Evolutionary conservation across 2,113 vertebrate genomes (phyloP), one percentile per base, ranked within the genome.

Genomic region (Zingel zingel): DNA sequence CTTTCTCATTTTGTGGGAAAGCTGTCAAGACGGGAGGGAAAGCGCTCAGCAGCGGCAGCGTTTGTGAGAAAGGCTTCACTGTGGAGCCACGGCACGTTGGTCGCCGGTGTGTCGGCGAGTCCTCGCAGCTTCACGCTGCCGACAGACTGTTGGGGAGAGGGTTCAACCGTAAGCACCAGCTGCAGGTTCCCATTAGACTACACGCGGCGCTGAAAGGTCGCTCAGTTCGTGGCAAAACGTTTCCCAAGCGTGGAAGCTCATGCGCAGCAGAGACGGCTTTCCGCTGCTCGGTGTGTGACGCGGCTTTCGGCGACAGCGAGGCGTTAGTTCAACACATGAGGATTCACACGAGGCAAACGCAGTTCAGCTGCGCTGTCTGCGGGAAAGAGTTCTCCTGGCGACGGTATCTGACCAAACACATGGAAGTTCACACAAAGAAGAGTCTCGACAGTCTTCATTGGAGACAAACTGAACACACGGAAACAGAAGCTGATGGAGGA

Each of bases 291-390:
- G 56, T 86, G 0, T 89, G 88, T 16, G 51, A 72, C 3, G 45
- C 33, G 2, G 21, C 33, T 0, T 73, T 83, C 0, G 16, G 3
- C 2, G 61, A 81, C 51, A 64, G 59, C 1, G 59, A 73, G 6
- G 25, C 62, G 7, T 21, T 73, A 5, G 5, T 65, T 2, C 47
- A 81, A 3, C 86, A 88, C 82, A 85, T 85, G 86, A 76, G 79
- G 14, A 50, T 75, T 25, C 79, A 82, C 23, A 72, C 61, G 0
- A 21, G 66, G 15, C 74, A 82, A 33, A 85, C 65, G 0, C 82
- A 75, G 9, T 85, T 88, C 1, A 73, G 23, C 4, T 85, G 80
- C 45, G 39, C 76, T 0, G 13, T 83, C 1, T 88, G 83, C 9
- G 67, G 65, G 0, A 58, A 88, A 27, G 66, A 70, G 6, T 88